These are phyloP conservation scores for Eilema caniola DNA, from an alignment of 2,888 invertebrate species.

Conservation along the genomic window DNA sequence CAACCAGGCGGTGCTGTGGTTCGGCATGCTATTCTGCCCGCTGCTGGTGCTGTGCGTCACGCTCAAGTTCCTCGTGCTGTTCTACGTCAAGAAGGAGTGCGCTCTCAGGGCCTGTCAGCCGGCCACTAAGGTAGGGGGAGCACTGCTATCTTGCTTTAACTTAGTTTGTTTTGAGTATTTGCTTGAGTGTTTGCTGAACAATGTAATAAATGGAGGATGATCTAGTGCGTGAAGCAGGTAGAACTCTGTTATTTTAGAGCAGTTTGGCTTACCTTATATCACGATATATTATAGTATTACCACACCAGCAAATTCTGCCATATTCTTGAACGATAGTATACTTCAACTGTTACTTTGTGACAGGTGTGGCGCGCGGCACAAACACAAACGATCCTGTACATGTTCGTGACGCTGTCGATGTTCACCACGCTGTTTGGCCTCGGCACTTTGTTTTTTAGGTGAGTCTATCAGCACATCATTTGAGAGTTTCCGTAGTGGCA, in stretches of 20 bases:
- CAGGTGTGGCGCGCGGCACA: slow-evolving; percentile 89
- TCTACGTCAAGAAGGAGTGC: slow-evolving; percentile 89
- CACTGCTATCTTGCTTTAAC: neutral
- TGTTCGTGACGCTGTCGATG: slow-evolving; percentile 89
- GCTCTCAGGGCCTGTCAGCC: slow-evolving; percentile 90
- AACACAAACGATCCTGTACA: slow-evolving; percentile 91
- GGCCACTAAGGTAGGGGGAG: slow-evolving; percentile 79
- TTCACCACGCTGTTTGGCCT: slow-evolving; percentile 87
- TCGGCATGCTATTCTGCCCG: slow-evolving; percentile 92
- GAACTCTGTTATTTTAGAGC: no score
- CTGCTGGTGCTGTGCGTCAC: slow-evolving; percentile 89
- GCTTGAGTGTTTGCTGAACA: no score
- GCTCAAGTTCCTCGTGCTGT: slow-evolving; percentile 90
- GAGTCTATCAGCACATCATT: slow-evolving; percentile 34
- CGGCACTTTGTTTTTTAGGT: slow-evolving; percentile 90
- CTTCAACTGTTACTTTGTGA: neutral
- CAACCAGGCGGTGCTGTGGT: slow-evolving; percentile 93
- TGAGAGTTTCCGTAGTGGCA: no score
- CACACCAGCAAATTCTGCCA: neutral
- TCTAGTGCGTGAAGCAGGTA: no score
- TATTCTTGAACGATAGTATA: neutral
- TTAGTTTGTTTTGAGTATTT: no score
- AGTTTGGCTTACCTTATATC: no score
- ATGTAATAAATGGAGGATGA: no score
- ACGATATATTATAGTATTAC: no score